phyloP scores from a whole-genome alignment of 2,797 vertebrate species.

The Octomys mimax region DNA sequence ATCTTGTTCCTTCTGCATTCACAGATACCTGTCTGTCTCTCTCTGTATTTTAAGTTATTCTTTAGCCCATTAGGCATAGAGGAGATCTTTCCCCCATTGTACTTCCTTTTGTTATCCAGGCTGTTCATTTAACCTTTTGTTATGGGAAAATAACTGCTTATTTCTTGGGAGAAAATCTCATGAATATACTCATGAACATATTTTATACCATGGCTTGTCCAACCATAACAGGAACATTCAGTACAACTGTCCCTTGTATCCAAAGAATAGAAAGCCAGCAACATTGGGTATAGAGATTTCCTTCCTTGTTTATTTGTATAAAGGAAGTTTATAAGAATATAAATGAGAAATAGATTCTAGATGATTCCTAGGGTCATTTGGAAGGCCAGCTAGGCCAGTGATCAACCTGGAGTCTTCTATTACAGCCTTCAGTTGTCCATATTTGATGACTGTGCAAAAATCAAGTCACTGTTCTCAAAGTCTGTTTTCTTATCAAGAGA shows the following conservation, averaged over 20 bases:
- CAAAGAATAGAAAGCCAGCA: not conserved
- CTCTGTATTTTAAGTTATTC: not conserved
- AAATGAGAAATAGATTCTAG: not conserved
- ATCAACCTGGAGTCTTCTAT: not conserved
- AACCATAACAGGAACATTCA: not conserved
- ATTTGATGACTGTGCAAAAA: not conserved
- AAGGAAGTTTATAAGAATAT: not conserved
- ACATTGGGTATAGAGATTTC: not conserved
- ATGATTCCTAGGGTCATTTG: not conserved
- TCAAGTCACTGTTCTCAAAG: not conserved
- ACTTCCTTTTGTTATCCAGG: not conserved
- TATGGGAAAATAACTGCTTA: not conserved
- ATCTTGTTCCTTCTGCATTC: not conserved
- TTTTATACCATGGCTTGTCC: not conserved
- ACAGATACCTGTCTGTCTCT: not conserved
- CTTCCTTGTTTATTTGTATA: not conserved
- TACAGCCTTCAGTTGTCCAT: not conserved
- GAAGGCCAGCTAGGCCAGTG: not conserved
- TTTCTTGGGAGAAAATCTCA: not conserved
- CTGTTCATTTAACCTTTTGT: not conserved
- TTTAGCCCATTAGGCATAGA: not conserved
- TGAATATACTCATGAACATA: not conserved
- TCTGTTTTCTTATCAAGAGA: conserved; percentile 24
- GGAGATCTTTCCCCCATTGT: not conserved
- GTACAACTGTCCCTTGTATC: not conserved